Evolutionary conservation across 2,888 invertebrate species (phyloP).

Genomic region (Antitype chi): DNA sequence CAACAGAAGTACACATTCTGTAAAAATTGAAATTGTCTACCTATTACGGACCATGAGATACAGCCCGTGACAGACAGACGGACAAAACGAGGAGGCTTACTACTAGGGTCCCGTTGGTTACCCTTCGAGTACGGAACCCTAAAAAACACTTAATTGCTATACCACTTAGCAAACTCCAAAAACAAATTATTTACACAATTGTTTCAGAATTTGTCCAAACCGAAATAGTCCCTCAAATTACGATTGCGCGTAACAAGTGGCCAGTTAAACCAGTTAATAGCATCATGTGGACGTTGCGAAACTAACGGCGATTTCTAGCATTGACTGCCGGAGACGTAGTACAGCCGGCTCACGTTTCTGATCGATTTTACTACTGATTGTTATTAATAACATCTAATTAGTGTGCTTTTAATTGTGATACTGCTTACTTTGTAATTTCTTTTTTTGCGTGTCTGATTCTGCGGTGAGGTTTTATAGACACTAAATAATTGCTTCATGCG

Average conservation of each 20-base stretch:
- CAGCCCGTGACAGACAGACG: too few species aligned
- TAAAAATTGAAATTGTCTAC: too few species aligned
- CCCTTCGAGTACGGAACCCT: too few species aligned
- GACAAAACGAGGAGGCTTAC: too few species aligned
- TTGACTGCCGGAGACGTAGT: constrained; percentile 48
- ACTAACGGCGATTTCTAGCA: constrained; percentile 58
- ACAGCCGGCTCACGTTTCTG: constrained; percentile 17
- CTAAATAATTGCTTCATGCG: not conserved
- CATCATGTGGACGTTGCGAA: constrained; percentile 57
- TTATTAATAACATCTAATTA: constrained; percentile 29
- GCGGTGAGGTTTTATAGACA: not conserved
- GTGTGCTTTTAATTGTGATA: constrained; percentile 19
- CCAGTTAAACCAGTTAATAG: constrained; percentile 47
- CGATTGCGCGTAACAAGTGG: constrained; percentile 61
- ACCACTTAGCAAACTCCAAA: constrained; percentile 11
- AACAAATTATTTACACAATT: constrained; percentile 23
- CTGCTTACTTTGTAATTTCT: not conserved
- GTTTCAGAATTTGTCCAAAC: constrained; percentile 44
- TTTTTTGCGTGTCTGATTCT: not conserved
- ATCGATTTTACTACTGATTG: constrained; percentile 21
- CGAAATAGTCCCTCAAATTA: constrained; percentile 53
- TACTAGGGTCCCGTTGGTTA: too few species aligned
- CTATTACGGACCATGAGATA: too few species aligned
- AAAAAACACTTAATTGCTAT: not conserved
- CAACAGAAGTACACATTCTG: too few species aligned